Evolutionary conservation across 2,113 vertebrate species (phyloP), one percentile per base, ranked within the genome.

Genomic region (Scytalopus superciliaris): DNA sequence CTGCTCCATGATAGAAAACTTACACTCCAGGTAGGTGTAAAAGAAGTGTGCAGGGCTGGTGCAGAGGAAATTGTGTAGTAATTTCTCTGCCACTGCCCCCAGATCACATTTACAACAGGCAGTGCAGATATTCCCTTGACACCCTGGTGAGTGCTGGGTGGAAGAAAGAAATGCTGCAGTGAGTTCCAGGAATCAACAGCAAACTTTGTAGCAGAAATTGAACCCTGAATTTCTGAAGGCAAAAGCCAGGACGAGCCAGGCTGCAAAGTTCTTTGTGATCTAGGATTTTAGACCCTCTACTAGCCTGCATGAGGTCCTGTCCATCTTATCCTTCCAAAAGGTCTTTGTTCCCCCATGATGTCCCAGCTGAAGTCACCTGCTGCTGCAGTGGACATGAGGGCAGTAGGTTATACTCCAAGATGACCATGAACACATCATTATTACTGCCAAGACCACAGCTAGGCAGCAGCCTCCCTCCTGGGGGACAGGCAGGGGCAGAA

Each of bases 341-440:
- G 4, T 49, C 16, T 78, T 66, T 59, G 22, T 49, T 9, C 6
- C 14, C 6, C 14, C 2, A 0, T 1, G 57, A 12, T 0, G 1
- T 18, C 14, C 24, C 24, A 45, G 60, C 57, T 50, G 66, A 40
- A 72, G 57, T 14, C 47, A 22, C 21, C 55, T 74, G 69, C 69
- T 53, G 16, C 77, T 21, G 40, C 55, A 37, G 50, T 39, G 23
- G 7, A 14, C 9, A 4, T 11, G 10, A 22, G 16, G 31, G 15
- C 35, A 39, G n/a, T 4, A 21, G 52, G 47, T 2, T 45, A 42
- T 39, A 11, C n/a, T 24, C 72, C 53, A n/a, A 30, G 47, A 5
- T 35, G 30, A 21, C 44, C 45, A 3, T 0, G 24, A 5, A 56
- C 74, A 39, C 50, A 11, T 15, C 1, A 1, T n/a, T 37, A 0